A percentile compares a stretch with the other conserved stretches of the same genome.
These are phyloP conservation scores for Ictalurus punctatus DNA, from an alignment of 2,113 vertebrate genomes.

Conservation along the genomic window DNA sequence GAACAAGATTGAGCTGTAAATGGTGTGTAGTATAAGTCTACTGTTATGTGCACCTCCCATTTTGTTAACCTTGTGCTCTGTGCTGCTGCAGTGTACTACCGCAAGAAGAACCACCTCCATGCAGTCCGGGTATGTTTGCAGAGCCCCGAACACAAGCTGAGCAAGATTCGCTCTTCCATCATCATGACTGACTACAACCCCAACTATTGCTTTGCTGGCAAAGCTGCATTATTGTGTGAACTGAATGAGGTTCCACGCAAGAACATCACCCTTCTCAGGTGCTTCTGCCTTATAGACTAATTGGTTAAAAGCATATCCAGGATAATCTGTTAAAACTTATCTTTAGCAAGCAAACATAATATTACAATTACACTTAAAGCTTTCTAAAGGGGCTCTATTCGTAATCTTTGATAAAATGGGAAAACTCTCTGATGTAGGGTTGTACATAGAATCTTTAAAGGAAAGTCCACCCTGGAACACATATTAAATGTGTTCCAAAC, in stretches of 20 bases:
- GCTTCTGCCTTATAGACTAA: constrained; percentile 21
- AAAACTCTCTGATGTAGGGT: neutral
- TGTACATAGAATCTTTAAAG: neutral
- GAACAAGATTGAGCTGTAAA: neutral
- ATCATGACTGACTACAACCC: constrained; percentile 92
- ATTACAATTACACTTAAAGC: neutral
- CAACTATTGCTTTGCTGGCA: constrained; percentile 90
- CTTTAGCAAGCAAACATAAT: no score
- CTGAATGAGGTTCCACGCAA: constrained; percentile 87
- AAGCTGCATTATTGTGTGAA: constrained; percentile 77
- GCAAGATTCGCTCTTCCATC: constrained; percentile 86
- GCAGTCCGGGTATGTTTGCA: constrained; percentile 76
- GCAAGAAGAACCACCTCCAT: constrained; percentile 80
- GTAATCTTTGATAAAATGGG: neutral
- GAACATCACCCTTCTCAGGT: constrained; percentile 89
- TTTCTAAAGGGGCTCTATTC: neutral
- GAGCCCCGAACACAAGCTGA: constrained; percentile 87
- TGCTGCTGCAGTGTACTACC: constrained; percentile 79
- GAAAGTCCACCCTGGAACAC: neutral
- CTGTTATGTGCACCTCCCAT: neutral
- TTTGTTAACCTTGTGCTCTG: constrained; percentile 22
- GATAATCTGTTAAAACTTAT: neutral
- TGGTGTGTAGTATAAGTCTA: neutral
- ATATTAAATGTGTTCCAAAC: neutral
- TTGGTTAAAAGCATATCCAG: neutral